Evolutionary conservation across 2,888 invertebrate species (phyloP).

Genomic region (Mayetiola destructor): DNA sequence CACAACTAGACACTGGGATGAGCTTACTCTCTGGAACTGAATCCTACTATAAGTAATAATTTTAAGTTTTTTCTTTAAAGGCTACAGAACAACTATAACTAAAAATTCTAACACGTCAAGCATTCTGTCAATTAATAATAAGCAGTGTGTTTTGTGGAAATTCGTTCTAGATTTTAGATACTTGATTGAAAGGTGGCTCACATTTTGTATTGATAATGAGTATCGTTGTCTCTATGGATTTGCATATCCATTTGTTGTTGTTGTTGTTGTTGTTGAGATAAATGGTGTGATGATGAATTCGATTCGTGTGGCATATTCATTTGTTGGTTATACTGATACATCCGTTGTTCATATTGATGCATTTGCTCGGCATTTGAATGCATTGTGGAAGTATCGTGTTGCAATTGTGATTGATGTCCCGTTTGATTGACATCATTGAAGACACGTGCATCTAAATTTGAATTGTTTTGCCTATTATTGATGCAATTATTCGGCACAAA

Average conservation of each 20-base stretch:
- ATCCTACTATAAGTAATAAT: too few species aligned
- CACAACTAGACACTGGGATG: too few species aligned
- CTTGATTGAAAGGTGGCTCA: slow-evolving; percentile 16
- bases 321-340: slow-evolving; percentile 24
- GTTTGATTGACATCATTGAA: neutral
- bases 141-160: neutral
- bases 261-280: slow-evolving; percentile 29
- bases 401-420: neutral
- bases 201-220: slow-evolving; percentile 11
- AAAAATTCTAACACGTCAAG: too few species aligned
- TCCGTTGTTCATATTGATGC: slow-evolving; percentile 24
- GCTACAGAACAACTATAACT: too few species aligned
- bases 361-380: slow-evolving; percentile 18
- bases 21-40: too few species aligned
- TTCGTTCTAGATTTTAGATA: neutral
- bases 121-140: too few species aligned
- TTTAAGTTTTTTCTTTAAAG: too few species aligned
- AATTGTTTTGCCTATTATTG: too few species aligned
- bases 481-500: neutral
- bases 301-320: slow-evolving; percentile 20
- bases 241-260: slow-evolving; percentile 27
- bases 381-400: neutral
- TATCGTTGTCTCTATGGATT: neutral
- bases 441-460: neutral
- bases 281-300: slow-evolving; percentile 24